Conservation (phyloP, 2,113 vertebrate genomes). For the Gobius niger region DNA sequence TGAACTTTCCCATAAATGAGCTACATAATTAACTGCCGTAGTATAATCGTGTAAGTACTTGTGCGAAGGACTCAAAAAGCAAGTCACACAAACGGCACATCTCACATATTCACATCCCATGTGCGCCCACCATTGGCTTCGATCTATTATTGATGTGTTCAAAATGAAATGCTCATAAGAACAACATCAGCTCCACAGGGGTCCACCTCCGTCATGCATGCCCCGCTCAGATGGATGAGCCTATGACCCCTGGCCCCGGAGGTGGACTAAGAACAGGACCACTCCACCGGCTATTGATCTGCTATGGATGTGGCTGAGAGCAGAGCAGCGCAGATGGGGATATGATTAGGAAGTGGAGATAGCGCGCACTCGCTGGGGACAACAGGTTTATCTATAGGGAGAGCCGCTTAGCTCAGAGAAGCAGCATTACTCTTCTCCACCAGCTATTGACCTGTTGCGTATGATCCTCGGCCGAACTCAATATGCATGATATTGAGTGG, state of each 20-base stretch:
- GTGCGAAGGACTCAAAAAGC: not conserved
- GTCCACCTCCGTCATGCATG: constrained; percentile 15
- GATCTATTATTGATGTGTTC: constrained; percentile 36
- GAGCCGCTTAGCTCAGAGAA: constrained; percentile 36
- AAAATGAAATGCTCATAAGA: constrained; percentile 9
- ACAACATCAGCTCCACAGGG: constrained; percentile 29
- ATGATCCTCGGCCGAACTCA: constrained; percentile 62
- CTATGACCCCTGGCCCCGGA: constrained; percentile 55
- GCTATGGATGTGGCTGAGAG: constrained; percentile 23
- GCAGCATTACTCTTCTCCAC: constrained; percentile 53
- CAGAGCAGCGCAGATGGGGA: constrained; percentile 23
- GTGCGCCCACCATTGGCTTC: not conserved
- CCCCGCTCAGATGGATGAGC: constrained; percentile 38
- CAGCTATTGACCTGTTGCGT: constrained; percentile 76
- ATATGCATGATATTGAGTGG: constrained; percentile 71
- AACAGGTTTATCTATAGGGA: constrained; percentile 53
- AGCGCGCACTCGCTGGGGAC: constrained; percentile 47
- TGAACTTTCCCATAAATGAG: not conserved
- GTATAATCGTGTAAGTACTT: not conserved
- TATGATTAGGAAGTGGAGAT: constrained; percentile 57
- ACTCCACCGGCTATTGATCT: constrained; percentile 63
- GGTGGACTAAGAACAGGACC: constrained; percentile 43
- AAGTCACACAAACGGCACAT: not conserved
- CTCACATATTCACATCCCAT: not conserved
- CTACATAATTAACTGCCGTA: not conserved